Base-by-base conservation (phyloP, 2,888 invertebrate species). In the Odontomyia ornata region DNA sequence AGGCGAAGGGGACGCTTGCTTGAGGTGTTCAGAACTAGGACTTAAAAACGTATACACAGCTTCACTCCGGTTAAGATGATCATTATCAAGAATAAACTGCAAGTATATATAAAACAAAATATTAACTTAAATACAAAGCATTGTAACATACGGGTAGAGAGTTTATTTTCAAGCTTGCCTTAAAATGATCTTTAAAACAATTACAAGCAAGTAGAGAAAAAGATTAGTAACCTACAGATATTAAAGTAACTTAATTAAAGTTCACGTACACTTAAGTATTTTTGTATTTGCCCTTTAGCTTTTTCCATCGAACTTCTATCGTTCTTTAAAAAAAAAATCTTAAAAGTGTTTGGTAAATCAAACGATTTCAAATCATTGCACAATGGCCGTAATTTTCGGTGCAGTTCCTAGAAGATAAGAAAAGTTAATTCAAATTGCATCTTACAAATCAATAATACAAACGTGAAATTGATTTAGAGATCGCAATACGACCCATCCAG, bases 21-120 rank as follows among this genome's bases (percentile, higher is more conserved):
- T 95, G 80, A 96, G 88, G 86, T 95, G 95, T 84, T 96, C 95
- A 0, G 96, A 95, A 85, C 95, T 95, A 2, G 96, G 96, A 85
- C 95, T 95, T n/a, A 97, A 89, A 87, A 97, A 97, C 79, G 94
- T 92, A 84, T 96, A 97, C 80, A 97, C 89, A 75, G 95, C 94
- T 88, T 97, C 96, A 84, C 95, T 93, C 88, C 95, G 94, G 85
- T 94, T 94, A 81, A 96, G 88, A 81, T 92, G 90, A 80, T 96
- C 96, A 83, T 96, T 95, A 87, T 93, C 93, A 85, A 96, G 88
- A 81, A 96, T 92, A 85, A 93, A 93, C 95, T 96, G 85, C 79
- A 79, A 77, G 52, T 18, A 2, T 9, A 18, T 9, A 9, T 4
- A 18, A 15, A 9, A 15, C 3, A 36, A 5, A 36, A 9, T 36